Evolutionary conservation across 2,797 vertebrate species (phyloP), one percentile per base, ranked within the genome.

Genomic region (Gila robusta): DNA sequence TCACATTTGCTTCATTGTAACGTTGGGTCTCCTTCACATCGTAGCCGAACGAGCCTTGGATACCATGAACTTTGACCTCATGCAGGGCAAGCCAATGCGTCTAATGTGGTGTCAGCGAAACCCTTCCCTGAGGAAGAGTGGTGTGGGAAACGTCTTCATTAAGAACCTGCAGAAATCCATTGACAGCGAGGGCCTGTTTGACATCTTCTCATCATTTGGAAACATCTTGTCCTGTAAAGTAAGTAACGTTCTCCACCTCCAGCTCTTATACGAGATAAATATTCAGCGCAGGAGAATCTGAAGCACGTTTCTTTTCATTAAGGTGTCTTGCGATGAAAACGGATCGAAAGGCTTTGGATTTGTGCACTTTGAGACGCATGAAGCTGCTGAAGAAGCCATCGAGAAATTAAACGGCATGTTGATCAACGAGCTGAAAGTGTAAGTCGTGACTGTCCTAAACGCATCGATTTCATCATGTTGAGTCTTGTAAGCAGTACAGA

Each of bases 51-150:
- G 98, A 89, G 98, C 98, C 66, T 94, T 99, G 94, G 98, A 99
- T 94, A 99, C 98, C 81, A 99, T 99, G 98, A 99, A 99, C 94
- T 99, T 99, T 78, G 98, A 99, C 52, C 97, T 99, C 90, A 99
- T 99, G 92, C 98, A 99, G 91, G 98, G 98, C 88, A 96, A 97
- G 84, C 98, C 98, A 56, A 97, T 99, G 83, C 97, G 98, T 90
- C 98, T 99, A 92, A 99, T 99, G 98, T 99, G 98, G 98, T 96
- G 97, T 79, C 98, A 99, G 94, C 97, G 98, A 81, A 98, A 99
- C 95, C 98, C 98, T 0, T 98, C 98, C 32, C 94, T 99, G 92
- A 97, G 98, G 91, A 99, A 98, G 93, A 99, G 98, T 0, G 98
- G 98, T 1, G 97, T 99, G 6, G 98, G 98, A 89, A 99, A 99